phyloP scores from a whole-genome alignment of 2,797 vertebrate genomes.

The Masticophis lateralis region DNA sequence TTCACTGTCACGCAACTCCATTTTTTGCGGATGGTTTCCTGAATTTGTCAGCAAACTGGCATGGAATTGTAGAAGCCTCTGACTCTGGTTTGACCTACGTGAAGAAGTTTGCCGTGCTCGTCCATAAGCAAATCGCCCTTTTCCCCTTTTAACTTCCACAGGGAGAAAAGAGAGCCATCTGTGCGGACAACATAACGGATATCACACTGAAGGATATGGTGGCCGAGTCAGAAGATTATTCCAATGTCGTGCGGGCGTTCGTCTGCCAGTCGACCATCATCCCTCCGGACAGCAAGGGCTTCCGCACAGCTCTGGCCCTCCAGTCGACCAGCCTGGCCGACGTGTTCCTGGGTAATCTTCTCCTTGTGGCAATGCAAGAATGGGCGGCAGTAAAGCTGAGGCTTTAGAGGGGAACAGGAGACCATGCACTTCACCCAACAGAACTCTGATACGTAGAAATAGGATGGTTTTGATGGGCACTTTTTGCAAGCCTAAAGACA shows the following conservation, averaged over 20 bases:
- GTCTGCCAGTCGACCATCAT: slow-evolving; percentile 97
- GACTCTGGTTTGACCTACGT: slow-evolving; percentile 6
- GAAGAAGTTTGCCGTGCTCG: neutral
- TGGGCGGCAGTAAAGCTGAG: neutral
- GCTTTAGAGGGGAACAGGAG: neutral
- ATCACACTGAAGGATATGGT: slow-evolving; percentile 81
- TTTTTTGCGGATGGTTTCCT: slow-evolving; percentile 33
- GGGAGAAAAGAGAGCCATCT: slow-evolving; percentile 83
- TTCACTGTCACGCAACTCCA: slow-evolving; percentile 15
- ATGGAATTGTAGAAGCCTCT: neutral
- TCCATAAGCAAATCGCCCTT: neutral
- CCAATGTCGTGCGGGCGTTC: slow-evolving; percentile 84
- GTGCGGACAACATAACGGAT: slow-evolving; percentile 93
- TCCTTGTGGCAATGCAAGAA: neutral
- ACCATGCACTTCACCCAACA: neutral
- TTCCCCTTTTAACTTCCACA: slow-evolving; percentile 33
- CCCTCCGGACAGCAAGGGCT: slow-evolving; percentile 90
- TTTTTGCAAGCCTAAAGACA: neutral
- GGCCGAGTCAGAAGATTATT: slow-evolving; percentile 81
- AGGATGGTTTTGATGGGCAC: neutral
- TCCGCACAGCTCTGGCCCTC: slow-evolving; percentile 87
- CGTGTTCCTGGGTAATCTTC: slow-evolving; percentile 84
- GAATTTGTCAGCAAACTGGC: slow-evolving; percentile 14
- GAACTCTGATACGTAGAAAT: too few species aligned
- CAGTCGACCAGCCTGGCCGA: slow-evolving; percentile 95